Evolutionary conservation across 2,888 invertebrate genomes (phyloP), one percentile per base, ranked within the genome.

Genomic region (Rhaphigaster nebulosa): DNA sequence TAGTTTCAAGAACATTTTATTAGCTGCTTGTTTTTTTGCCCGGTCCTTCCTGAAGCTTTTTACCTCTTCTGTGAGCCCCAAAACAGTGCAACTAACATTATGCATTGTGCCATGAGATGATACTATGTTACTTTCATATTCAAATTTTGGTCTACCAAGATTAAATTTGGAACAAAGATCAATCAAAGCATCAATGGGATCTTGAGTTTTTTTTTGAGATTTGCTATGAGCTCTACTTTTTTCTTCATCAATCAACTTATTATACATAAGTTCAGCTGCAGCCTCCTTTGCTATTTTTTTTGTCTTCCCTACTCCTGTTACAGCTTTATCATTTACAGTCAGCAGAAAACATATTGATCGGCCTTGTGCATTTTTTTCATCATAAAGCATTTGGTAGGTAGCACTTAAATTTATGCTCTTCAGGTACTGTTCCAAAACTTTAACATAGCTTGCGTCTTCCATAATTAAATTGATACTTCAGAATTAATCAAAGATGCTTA

Each of bases 21-120:
- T 65, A 29, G 65, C 65, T 15, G 29, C 65, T 65, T 65, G 65
- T 65, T 65, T 29, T 65, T 65, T 65, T 65, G 65, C 65, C n/a
- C 65, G 65, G 15, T 29, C 65, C 6, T 65, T 65, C 65, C 65
- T 65, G 29, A 65, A 65, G n/a, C 65, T 15, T 29, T 15, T 65
- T 29, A 65, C 65, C 29, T 65, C 29, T 65, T 65, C 65, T 29
- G n/a, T 29, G 15, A 65, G 65, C 3, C 65, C 65, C 65, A 65
- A 65, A 29, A 65, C 65, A 29, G 29, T 29, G 29, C 65, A 65
- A 65, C 65, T 65, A 29, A 65, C 65, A 65, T 29, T 65, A 65
- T 65, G 13, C 65, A 65, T 65, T 6, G 65, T 29, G 29, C 65
- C 65, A 65, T 65, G 65, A n/a, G 65, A 65, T 29, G 65, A 65